Percentiles rank a stretch among this genome's conserved stretches.
phyloP scores from a whole-genome alignment of 2,797 vertebrate genomes.

The Emys orbicularis region DNA sequence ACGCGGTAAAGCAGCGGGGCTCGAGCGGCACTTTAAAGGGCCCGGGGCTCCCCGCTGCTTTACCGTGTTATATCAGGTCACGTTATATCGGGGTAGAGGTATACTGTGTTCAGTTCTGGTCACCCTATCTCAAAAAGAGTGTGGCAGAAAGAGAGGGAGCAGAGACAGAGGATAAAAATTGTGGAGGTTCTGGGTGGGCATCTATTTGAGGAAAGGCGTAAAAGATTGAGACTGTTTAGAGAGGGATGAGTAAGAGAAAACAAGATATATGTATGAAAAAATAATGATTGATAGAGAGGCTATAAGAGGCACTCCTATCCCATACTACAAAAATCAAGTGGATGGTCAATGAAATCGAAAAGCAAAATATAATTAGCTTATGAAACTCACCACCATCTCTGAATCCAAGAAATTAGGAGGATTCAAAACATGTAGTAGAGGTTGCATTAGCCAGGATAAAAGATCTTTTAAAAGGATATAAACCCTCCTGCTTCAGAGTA shows the following conservation, averaged over 20 bases:
- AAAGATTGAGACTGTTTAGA: background rate
- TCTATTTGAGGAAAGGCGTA: background rate
- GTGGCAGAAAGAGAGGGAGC: background rate
- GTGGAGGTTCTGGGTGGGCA: fast-evolving
- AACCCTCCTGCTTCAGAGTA: background rate
- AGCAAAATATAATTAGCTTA: background rate
- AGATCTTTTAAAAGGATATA: background rate
- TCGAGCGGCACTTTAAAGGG: no score
- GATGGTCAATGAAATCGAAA: no score
- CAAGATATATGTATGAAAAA: background rate
- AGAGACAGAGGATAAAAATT: fast-evolving
- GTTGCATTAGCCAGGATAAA: background rate
- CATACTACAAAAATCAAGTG: background rate
- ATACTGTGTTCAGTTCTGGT: background rate
- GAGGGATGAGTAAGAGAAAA: fast-evolving
- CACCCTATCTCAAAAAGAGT: background rate
- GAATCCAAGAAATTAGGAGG: background rate
- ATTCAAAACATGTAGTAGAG: background rate
- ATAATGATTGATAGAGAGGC: background rate
- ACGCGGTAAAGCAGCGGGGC: no score
- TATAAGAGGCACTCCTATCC: background rate
- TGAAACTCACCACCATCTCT: background rate
- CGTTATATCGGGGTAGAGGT: no score
- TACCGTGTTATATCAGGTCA: no score
- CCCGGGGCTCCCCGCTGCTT: no score